Percentiles rank a stretch among this genome's conserved stretches.
These are phyloP conservation scores for Priocnemis perturbator DNA, from an alignment of 2,888 invertebrate genomes.

Conservation along the genomic window DNA sequence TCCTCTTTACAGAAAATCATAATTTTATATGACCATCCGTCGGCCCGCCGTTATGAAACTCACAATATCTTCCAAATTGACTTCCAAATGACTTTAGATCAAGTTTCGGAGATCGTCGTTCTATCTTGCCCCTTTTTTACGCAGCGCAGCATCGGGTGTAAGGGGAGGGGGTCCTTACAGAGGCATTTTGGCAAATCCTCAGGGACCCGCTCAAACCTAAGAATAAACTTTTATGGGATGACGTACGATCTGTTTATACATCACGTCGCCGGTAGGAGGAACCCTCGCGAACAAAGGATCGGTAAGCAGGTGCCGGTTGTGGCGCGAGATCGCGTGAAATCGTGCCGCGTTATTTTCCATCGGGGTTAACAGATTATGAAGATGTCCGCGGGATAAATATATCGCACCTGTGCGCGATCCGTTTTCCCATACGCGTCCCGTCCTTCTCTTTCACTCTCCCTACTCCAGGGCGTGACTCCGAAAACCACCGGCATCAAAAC, in stretches of 20 bases:
- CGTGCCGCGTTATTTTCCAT: constrained; percentile 52
- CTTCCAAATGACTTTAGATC: too few species aligned
- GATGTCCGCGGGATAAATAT: constrained; percentile 65
- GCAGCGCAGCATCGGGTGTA: too few species aligned
- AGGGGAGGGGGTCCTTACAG: too few species aligned
- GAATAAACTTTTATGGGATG: constrained; percentile 11
- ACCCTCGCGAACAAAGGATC: constrained; percentile 1
- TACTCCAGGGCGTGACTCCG: constrained; percentile 71
- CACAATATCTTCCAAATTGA: too few species aligned
- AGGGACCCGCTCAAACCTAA: neutral
- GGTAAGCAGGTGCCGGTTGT: constrained; percentile 12
- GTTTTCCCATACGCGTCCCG: constrained; percentile 65
- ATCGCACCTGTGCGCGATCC: constrained; percentile 68
- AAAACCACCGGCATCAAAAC: constrained; percentile 72
- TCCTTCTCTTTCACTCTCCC: constrained; percentile 30
- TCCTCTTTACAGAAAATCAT: too few species aligned
- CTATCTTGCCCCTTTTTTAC: too few species aligned
- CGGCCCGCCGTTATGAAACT: too few species aligned
- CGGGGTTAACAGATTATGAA: constrained; percentile 69
- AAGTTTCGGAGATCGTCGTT: too few species aligned
- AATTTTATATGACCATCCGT: too few species aligned
- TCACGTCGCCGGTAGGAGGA: constrained; percentile 25
- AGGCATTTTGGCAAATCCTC: too few species aligned
- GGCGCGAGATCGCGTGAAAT: constrained; percentile 26
- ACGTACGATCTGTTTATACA: constrained; percentile 49